Evolutionary conservation across 2,797 vertebrate genomes (phyloP).

Genomic region (Crocodylus rhombifer): DNA sequence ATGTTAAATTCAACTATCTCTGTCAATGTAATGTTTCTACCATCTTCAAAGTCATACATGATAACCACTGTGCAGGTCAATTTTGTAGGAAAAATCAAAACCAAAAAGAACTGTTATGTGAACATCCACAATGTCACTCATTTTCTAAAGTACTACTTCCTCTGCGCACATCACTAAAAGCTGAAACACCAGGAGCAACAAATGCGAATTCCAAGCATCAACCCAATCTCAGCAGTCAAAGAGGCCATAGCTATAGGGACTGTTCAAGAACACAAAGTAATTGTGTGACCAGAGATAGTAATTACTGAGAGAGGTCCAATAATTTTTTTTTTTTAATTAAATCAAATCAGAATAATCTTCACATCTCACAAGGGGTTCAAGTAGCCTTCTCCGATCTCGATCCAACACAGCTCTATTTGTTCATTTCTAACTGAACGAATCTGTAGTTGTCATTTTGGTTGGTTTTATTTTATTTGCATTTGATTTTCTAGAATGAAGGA

Average conservation of each 20-base stretch:
- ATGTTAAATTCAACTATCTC: neutral
- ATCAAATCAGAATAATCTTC: neutral
- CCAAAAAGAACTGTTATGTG: neutral
- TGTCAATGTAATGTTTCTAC: neutral
- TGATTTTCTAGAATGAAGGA: neutral
- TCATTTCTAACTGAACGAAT: conserved; percentile 30
- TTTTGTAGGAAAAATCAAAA: neutral
- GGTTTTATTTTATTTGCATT: neutral
- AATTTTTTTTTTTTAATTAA: too few species aligned
- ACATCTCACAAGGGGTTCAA: neutral
- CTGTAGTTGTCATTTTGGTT: neutral
- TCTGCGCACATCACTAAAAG: neutral
- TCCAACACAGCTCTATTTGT: neutral
- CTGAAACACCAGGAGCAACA: neutral
- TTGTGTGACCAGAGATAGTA: neutral
- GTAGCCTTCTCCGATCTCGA: neutral
- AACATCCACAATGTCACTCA: neutral
- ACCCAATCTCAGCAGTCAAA: neutral
- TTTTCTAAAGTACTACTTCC: neutral
- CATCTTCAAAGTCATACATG: neutral
- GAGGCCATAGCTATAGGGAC: accelerated
- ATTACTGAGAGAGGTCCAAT: neutral
- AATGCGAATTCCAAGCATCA: neutral
- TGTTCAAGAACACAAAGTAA: neutral
- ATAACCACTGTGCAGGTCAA: neutral